Base-by-base conservation (phyloP, 2,113 vertebrate genomes). In the Megaleporinus macrocephalus region DNA sequence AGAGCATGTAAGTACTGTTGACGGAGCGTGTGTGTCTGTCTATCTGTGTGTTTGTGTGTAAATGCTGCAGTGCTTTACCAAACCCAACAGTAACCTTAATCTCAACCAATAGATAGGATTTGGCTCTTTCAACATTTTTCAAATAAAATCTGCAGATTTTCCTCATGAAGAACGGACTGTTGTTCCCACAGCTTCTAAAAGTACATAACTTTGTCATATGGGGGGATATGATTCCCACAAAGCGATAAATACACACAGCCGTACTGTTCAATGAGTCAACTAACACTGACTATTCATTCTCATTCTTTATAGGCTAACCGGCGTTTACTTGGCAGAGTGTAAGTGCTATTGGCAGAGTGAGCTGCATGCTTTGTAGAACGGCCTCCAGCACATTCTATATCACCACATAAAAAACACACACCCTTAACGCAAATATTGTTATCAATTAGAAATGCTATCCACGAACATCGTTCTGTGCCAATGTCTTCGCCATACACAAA, bases 271-370 rank as follows among this genome's bases (percentile, higher is more conserved):
- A 59, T 71, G 55, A 82, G 77, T 72, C 33, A 77, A 41, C 57
- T 26, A 18, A n/a, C 49, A n/a, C 10, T 33, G 61, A 59, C 30
- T 59, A 63, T 29, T 30, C 62, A 49, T 41, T 83, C 30, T 20
- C 61, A 51, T 73, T 30, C 36, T 62, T 80, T 62, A 80, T 26
- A 57, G 36, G 24, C 41, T 20, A 66, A 57, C 57, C n/a, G 57
- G 4, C 65, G 18, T 66, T 74, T 53, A 55, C 65, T 66, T 74
- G 71, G 47, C 71, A 53, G 30, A 66, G 66, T 5, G 29, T 14
- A 33, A 47, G 51, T 53, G 24, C 70, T 73, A 10, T 73, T 74
- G 71, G 79, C 79, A 74, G 61, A 27, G 61, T 18, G 44, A 57
- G 62, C 44, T 55, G 22, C 12, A 59, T 30, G 24, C 13, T n/a